phyloP scores from a whole-genome alignment of 2,888 invertebrate genomes.

The Hydrotaea cyrtoneurina region DNA sequence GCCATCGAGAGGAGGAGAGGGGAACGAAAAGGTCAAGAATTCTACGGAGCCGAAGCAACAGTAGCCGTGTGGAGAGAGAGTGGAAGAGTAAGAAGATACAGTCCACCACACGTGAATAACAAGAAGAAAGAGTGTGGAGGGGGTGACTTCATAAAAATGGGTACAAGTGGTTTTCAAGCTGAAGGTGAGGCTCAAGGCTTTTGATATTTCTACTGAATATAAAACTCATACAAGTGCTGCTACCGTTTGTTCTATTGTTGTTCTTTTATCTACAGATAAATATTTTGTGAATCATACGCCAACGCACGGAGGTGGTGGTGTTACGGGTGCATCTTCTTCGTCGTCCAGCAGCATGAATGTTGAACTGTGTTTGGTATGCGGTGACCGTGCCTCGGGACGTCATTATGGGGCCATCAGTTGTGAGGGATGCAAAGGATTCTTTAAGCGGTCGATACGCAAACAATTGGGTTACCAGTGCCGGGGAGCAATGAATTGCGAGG shows the following conservation, averaged over 20 bases:
- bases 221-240: constrained; percentile 24
- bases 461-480: constrained; percentile 98
- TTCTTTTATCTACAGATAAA: constrained; percentile 64
- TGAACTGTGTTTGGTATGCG: constrained; percentile 97
- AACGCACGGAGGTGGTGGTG: constrained; percentile 53
- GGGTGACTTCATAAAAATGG: constrained; percentile 60
- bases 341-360: constrained; percentile 74
- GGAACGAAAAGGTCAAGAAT: constrained; percentile 66
- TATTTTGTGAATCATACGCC: constrained; percentile 66
- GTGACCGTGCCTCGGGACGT: constrained; percentile 94
- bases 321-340: constrained; percentile 46
- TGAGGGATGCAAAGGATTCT: constrained; percentile 98
- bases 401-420: constrained; percentile 96
- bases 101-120: constrained; percentile 30
- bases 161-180: constrained; percentile 75
- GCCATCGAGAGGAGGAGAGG: constrained; percentile 20
- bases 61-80: constrained; percentile 18
- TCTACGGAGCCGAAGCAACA: constrained; percentile 32
- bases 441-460: constrained; percentile 98
- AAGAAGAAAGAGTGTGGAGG: constrained; percentile 4
- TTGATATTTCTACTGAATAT: constrained; percentile 28
- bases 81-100: constrained; percentile 4
- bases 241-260: constrained; percentile 17
- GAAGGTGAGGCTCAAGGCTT: constrained; percentile 74
- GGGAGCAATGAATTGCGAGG: constrained; percentile 97